Evolutionary conservation across 2,888 invertebrate species (phyloP).

Genomic region (Chelonus formosanus): DNA sequence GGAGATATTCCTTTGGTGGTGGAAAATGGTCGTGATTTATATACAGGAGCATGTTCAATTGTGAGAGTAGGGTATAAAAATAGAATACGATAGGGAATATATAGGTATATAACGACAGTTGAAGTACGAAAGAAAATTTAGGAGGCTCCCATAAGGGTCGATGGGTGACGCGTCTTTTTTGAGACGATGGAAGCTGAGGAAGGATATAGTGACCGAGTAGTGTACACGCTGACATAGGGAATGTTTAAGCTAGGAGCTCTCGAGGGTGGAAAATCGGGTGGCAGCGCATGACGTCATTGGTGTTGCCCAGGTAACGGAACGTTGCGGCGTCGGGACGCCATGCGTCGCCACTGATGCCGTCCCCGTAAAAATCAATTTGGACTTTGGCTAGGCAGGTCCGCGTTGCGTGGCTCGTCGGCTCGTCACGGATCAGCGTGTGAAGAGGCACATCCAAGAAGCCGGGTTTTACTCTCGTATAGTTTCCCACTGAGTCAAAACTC

Average conservation of each 20-base stretch:
- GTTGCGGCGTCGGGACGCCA: constrained; percentile 55
- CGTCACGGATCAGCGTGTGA: constrained; percentile 6
- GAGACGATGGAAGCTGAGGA: no score
- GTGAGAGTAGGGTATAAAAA: constrained; percentile 4
- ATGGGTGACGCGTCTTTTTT: constrained; percentile 10
- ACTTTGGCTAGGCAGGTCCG: constrained; percentile 54
- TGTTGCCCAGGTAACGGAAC: constrained; percentile 60
- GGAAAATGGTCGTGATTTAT: constrained; percentile 8
- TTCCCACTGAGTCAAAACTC: no score
- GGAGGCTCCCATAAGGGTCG: constrained; percentile 14
- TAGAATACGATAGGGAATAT: neutral
- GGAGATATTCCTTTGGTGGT: constrained; percentile 10
- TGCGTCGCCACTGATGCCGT: constrained; percentile 59
- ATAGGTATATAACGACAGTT: neutral
- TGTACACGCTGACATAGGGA: constrained; percentile 12
- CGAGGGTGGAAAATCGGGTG: constrained; percentile 37
- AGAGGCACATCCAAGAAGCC: neutral
- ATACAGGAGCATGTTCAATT: neutral
- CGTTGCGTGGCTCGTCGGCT: constrained; percentile 27
- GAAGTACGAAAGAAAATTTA: neutral
- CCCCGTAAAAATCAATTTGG: constrained; percentile 64
- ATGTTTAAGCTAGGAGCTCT: constrained; percentile 29
- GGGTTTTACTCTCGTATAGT: constrained; percentile 4
- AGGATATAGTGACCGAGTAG: neutral
- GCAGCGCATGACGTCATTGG: constrained; percentile 54